Evolutionary conservation across 2,113 vertebrate genomes (phyloP).

Genomic region (Macrotus californicus): DNA sequence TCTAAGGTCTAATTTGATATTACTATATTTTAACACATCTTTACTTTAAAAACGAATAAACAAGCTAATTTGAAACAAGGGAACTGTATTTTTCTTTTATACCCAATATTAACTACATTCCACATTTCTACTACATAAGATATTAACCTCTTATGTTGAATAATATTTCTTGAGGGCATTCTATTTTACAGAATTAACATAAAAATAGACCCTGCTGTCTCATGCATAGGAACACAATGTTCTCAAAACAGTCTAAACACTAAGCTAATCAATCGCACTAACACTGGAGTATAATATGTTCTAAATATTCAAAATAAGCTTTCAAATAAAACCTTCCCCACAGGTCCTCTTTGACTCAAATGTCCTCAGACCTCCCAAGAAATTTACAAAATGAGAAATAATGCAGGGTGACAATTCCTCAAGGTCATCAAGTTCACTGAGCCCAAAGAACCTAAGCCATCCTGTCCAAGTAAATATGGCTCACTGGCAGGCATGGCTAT

Average conservation of each 20-base stretch:
- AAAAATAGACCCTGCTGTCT: neutral
- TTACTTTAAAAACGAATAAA: constrained; percentile 28
- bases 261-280: neutral
- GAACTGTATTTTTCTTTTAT: constrained; percentile 21
- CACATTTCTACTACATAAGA: neutral
- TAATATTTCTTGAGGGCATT: neutral
- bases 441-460: neutral
- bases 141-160: constrained; percentile 32
- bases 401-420: neutral
- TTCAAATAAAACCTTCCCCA: constrained; percentile 23
- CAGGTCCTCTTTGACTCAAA: neutral
- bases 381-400: neutral
- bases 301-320: constrained; percentile 4
- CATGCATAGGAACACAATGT: neutral
- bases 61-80: constrained; percentile 23
- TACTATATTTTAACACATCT: neutral
- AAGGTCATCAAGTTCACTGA: neutral
- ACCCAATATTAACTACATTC: neutral
- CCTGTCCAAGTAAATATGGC: neutral
- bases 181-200: constrained; percentile 12
- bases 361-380: neutral
- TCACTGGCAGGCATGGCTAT: neutral
- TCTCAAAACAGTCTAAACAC: neutral
- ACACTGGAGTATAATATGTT: neutral
- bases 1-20: constrained; percentile 24